Evolutionary conservation across 2,888 invertebrate species (phyloP), one percentile per base, ranked within the genome.

Genomic region (Xanthia togata): DNA sequence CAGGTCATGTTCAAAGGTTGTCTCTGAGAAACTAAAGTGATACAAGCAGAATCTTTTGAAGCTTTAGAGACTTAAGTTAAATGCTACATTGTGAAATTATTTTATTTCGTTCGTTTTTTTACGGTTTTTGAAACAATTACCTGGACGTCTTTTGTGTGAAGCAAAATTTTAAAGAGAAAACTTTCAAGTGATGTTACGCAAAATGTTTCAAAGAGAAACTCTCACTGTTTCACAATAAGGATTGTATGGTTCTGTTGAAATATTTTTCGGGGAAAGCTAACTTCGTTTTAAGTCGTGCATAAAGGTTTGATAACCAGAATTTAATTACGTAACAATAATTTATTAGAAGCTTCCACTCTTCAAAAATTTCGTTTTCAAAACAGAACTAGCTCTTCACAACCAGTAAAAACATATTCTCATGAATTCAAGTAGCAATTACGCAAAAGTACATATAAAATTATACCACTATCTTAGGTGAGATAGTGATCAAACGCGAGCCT

Each of bases 171-270:
- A 35, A 70, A 63, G 68, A 60, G 83, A 83, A 75, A 76, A 71
- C 83, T 81, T 70, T 64, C 72, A 84, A 84, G 73, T 84, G 65
- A 55, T 17, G 77, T 83, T 75, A 57, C 72, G 70, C 67, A 77
- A 84, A 77, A 69, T 63, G 55, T 80, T 84, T 81, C 70, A 81
- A 79, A 79, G 74, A 70, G 84, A 84, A 84, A 84, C 73, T 83
- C 64, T 65, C 74, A 81, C 64, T 20, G 77, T 83, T 81, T 72
- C 67, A 72, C 81, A 83, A 83, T 80, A 64, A 77, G 76, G 80
- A 72, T 71, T 73, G 68, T 73, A 67, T 69, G 38, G 60, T 72
- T 63, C 23, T 67, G 74, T 72, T 73, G 72, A 83, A 80, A 81
- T 77, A 57, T 69, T 84, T 83, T 77, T 69, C 26, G n/a, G n/a